Conservation (phyloP, 2,113 vertebrate genomes). For the Nothoprocta perdicaria region DNA sequence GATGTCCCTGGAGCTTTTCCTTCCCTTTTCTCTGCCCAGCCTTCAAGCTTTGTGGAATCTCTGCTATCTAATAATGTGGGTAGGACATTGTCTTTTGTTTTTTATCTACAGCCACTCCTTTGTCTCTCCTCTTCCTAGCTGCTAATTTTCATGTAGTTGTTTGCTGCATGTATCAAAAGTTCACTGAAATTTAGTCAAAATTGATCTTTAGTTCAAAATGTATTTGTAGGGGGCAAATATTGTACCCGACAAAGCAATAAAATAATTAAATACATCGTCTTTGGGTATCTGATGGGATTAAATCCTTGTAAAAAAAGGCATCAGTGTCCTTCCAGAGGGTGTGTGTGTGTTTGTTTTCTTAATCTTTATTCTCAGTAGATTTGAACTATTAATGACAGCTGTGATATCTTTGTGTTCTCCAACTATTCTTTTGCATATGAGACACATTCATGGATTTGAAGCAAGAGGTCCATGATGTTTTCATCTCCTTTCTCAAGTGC, state of each 20-base stretch:
- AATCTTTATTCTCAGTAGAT: background rate
- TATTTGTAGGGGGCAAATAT: background rate
- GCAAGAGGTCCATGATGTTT: background rate
- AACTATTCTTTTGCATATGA: background rate
- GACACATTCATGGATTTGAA: background rate
- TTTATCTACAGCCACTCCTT: background rate
- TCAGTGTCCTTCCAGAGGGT: background rate
- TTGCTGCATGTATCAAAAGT: background rate
- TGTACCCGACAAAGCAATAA: background rate
- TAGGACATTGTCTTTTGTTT: background rate
- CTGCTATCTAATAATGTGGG: background rate
- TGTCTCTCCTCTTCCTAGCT: background rate
- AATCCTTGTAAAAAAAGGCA: too few species aligned
- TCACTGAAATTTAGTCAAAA: background rate
- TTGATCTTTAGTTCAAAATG: background rate
- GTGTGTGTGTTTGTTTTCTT: background rate
- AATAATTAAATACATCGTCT: background rate
- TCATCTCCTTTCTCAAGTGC: conserved; percentile 35
- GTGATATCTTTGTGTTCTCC: background rate
- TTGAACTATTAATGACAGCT: background rate
- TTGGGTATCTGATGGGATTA: too few species aligned
- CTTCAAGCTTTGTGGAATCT: background rate
- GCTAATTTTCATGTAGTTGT: background rate
- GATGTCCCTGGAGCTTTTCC: background rate
- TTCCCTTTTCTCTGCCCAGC: background rate